Base-by-base conservation (phyloP, 2,797 vertebrate species). In the Tamandua tetradactyla region DNA sequence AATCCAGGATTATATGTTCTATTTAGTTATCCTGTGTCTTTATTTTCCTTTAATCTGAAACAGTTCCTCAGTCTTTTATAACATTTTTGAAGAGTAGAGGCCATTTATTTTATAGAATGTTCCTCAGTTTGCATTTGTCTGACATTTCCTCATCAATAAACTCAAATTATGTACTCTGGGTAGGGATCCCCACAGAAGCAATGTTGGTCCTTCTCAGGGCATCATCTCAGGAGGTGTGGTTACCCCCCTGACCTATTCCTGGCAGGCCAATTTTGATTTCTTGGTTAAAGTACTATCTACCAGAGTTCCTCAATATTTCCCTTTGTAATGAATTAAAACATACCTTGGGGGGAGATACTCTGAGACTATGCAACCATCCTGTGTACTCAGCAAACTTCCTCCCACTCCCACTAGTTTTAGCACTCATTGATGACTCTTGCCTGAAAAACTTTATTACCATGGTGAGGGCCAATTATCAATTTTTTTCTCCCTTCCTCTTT, bases 291-390 rank as follows among this genome's bases (percentile, higher is more conserved):
- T 44, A 87, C 25, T 61, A 52, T 27, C 68, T 72, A 62, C 42
- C 15, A 69, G 37, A 23, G 27, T 49, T 91, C 83, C 93, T 61
- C 64, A 37, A 32, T 12, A 32, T 68, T 44, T 91, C 61, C 40
- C 55, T 47, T 15, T 22, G 20, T 42, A 84, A 80, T 49, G 42
- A 49, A 92, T 80, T 66, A 57, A 57, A 55, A 81, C 69, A 23
- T 3, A 59, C 27, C 52, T 42, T n/a, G 37, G 35, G 69, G 76
- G 35, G 61, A 78, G 40, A 44, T 20, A 69, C 66, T 37, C 20
- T 69, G 66, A 37, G 8, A 69, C 35, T 37, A 10, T 22, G 11
- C 40, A 69, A 69, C 59, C n/a, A n/a, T 11, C 15, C 74, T 57
- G 7, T 17, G n/a, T 85, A 68, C 37, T 75, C 37, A 76, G 79